These are phyloP conservation scores for Allygus modestus DNA, from an alignment of 2,888 invertebrate species.

Conservation along the genomic window DNA sequence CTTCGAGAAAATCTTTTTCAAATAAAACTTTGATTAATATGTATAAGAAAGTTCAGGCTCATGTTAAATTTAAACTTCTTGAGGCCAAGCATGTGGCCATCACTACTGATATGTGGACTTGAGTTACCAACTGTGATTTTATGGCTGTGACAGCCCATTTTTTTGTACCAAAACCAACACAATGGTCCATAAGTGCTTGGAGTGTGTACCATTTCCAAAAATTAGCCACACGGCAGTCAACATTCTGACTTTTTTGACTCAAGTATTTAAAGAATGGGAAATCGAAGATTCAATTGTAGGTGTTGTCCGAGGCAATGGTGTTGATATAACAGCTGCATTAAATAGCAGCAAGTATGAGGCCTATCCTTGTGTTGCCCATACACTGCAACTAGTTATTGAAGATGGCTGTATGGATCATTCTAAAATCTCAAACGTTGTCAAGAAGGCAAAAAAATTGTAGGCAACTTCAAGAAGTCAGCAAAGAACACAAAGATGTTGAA, in stretches of 20 bases:
- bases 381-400: neutral
- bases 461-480: neutral
- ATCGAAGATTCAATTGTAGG: neutral
- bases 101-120: slow-evolving; percentile 45
- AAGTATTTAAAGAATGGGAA: neutral
- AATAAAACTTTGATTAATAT: slow-evolving; percentile 2
- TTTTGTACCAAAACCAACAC: neutral
- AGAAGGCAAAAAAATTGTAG: slow-evolving; percentile 28
- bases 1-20: neutral
- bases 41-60: neutral
- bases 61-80: too few relatives aligned
- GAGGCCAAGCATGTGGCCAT: too few relatives aligned
- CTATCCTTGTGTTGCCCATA: neutral
- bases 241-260: neutral
- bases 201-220: slow-evolving; percentile 29
- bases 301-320: neutral
- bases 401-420: slow-evolving; percentile 19
- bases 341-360: neutral
- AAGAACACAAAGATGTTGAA: neutral
- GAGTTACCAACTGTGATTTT: neutral
- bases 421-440: neutral
- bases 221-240: slow-evolving; percentile 25
- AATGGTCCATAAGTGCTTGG: slow-evolving; percentile 32
- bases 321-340: slow-evolving; percentile 24
- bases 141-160: slow-evolving; percentile 48